Conservation (phyloP, 1,140 invertebrate species). For the Drosophila kikkawai region DNA sequence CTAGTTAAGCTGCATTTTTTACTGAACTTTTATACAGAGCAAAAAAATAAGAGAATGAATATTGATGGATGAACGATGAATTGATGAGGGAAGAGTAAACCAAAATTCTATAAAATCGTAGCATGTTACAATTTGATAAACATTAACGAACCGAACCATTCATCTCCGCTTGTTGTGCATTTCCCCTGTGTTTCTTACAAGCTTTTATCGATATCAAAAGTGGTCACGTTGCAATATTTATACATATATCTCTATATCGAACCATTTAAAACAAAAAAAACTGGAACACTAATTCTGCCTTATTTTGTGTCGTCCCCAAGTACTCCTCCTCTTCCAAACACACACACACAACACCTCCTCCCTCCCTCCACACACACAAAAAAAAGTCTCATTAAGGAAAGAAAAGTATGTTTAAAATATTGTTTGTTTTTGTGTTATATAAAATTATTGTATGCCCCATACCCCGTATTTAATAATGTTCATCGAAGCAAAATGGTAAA, state of each 20-base stretch:
- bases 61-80: slow-evolving; percentile 15
- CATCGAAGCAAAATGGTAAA: slow-evolving; percentile 66
- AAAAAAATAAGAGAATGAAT: slow-evolving; percentile 32
- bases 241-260: slow-evolving; percentile 34
- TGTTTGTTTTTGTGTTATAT: slow-evolving; percentile 80
- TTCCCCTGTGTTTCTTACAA: slow-evolving; percentile 51
- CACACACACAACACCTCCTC: neutral
- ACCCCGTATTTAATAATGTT: slow-evolving; percentile 71
- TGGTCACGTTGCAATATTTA: slow-evolving; percentile 70
- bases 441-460: slow-evolving; percentile 65
- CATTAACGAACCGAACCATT: slow-evolving; percentile 34
- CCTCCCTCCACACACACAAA: slow-evolving; percentile 20
- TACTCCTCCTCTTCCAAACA: slow-evolving; percentile 7
- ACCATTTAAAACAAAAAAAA: neutral
- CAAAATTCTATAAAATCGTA: slow-evolving; percentile 67
- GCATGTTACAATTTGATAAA: slow-evolving; percentile 65
- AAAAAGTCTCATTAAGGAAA: slow-evolving; percentile 52
- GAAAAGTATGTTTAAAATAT: slow-evolving; percentile 71
- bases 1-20: slow-evolving; percentile 84
- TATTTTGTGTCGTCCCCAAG: slow-evolving; percentile 43
- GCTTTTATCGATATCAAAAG: slow-evolving; percentile 63
- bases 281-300: slow-evolving; percentile 35
- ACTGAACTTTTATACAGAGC: slow-evolving; percentile 84
- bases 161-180: slow-evolving; percentile 70
- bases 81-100: slow-evolving; percentile 37